Base-by-base conservation (phyloP, 1,140 invertebrate species). In the Anadara kagoshimensis region DNA sequence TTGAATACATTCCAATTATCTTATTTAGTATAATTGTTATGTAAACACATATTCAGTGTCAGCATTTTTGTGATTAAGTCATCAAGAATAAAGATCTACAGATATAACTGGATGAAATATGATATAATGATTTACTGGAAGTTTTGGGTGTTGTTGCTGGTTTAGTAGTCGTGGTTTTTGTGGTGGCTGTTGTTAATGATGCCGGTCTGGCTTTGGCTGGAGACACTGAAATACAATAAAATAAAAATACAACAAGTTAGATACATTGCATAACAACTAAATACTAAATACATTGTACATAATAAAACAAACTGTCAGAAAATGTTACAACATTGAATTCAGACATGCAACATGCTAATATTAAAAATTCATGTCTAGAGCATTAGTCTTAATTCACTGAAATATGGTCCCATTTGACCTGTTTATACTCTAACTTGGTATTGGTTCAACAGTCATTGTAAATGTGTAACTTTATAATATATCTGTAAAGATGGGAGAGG, bases 221-320 rank as follows among this genome's bases (percentile, higher is more conserved):
- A 67, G 72, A 73, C 45, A 20, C 18, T 57, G 78, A 74, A 57
- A 57, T 75, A 77, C 14, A 44, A 59, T 24, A 76, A 76, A 77
- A n/a, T n/a, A n/a, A 58, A 43, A 29, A 54, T 22, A 53, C 26
- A 65, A 47, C 57, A 12, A 49, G 18, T 22, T n/a, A 29, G 11
- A 36, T 56, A 36, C 0, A 26, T 47, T 53, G 14, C 18, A n/a
- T 16, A 18, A 16, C 5, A 43, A 20, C 36, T 18, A n/a, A 43
- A 18, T 18, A 20, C 36, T 18, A n/a, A 43, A 18, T 18, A 18
- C 57, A 58, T 10, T 58, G 26, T 22, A 58, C 16, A 7, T 26
- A 20, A 58, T 0, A 22, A 18, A 11, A 22, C 12, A 12, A 7
- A n/a, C n/a, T n/a, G n/a, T n/a, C n/a, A n/a, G n/a, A n/a, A n/a